Base-by-base conservation (phyloP, 2,888 invertebrate genomes). In the Trachelus tabidus region DNA sequence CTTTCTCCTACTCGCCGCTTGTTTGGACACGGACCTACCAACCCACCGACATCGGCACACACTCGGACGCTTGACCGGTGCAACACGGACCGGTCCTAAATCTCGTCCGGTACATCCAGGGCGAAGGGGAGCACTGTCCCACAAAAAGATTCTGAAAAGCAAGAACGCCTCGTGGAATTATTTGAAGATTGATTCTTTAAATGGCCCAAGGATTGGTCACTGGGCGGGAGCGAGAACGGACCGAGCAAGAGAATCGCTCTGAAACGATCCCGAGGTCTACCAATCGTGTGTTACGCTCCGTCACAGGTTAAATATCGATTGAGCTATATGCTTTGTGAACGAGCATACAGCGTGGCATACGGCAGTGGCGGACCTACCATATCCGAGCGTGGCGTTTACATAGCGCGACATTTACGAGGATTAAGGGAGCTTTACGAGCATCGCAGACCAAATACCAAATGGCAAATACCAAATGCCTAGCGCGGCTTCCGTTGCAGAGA, bases 261-360 rank as follows among this genome's bases (percentile, higher is more conserved):
- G 56, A 23, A 56, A 56, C 56, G 80, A 81, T 79, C 79, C 79
- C 80, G 78, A 68, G 79, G 75, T 73, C 73, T 79, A 23, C 73
- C 34, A 30, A 30, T 33, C 77, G 76, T 75, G 75, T 80, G 78
- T 77, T 80, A 73, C 69, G 79, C 40, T 78, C 40, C 73, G 79
- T 79, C 81, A 83, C 81, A 80, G 79, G 79, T 79, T 81, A 81
- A 82, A 81, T 79, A 76, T 71, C 79, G 79, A 83, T 82, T 82
- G 79, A 81, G 77, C 81, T 75, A 79, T 83, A 79, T 80, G 31
- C 71, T 31, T 33, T 31, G 15, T 33, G 71, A 31, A 15, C 31
- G 9, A 31, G 33, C 31, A 11, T 15, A 34, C 30, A 33, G 12
- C 34, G n/a, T 11, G 34, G 30, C 69, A 35, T 71, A 12, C 11